These are phyloP conservation scores for Drosophila ercepeae DNA, from an alignment of 1,140 invertebrate genomes.

Conservation along the genomic window DNA sequence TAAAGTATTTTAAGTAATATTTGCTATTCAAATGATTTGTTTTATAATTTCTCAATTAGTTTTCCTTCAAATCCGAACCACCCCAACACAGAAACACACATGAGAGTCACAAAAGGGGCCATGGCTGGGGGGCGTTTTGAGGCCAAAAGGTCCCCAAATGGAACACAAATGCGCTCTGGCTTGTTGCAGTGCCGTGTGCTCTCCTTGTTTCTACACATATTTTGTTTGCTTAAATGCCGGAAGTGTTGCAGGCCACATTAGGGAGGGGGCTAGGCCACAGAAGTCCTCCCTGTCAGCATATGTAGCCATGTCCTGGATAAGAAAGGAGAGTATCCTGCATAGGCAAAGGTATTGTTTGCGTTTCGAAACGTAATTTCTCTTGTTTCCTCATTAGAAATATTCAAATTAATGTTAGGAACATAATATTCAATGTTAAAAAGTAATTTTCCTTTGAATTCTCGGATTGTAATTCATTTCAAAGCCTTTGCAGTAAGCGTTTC, in stretches of 20 bases:
- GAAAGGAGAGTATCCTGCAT: no score
- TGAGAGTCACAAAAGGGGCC: neutral
- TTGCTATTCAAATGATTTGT: no score
- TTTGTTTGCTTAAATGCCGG: slow-evolving; percentile 81
- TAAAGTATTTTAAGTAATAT: no score
- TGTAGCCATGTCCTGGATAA: no score
- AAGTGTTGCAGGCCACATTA: slow-evolving; percentile 67
- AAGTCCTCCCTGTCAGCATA: slow-evolving; percentile 36
- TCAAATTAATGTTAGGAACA: no score
- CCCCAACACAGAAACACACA: neutral
- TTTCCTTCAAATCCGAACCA: neutral
- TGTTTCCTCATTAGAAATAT: no score
- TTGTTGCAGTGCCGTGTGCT: slow-evolving; percentile 47
- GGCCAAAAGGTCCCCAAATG: slow-evolving; percentile 44
- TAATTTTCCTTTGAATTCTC: no score
- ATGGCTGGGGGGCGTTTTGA: neutral
- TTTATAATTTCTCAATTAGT: neutral
- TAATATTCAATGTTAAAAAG: no score
- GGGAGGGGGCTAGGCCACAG: neutral
- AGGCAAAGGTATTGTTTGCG: no score
- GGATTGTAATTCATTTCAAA: no score
- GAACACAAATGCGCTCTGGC: slow-evolving; percentile 58
- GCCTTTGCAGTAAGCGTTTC: no score
- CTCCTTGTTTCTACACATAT: slow-evolving; percentile 62
- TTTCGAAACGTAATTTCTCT: no score